phyloP scores from a whole-genome alignment of 2,888 invertebrate genomes.

The Cosmorhoe ocellata region DNA sequence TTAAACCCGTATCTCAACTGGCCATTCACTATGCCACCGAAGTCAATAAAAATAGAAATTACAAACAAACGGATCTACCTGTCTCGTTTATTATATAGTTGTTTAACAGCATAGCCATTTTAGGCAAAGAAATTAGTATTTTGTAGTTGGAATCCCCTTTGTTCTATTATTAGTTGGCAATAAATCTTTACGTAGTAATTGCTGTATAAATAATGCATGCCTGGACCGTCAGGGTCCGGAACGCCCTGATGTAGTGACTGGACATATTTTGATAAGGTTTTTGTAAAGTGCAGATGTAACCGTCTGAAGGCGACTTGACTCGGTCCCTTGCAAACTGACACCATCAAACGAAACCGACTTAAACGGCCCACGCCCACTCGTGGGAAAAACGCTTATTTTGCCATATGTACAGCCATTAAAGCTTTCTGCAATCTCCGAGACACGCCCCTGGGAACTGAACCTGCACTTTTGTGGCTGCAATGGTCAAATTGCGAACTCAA shows the following conservation, averaged over 20 bases:
- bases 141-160: conserved; percentile 9
- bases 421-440: conserved; percentile 47
- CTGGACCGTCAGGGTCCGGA: background rate
- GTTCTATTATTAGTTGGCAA: conserved; percentile 7
- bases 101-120: conserved; percentile 5
- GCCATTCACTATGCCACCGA: too few species aligned
- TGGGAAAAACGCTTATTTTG: conserved; percentile 15
- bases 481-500: background rate
- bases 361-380: conserved; percentile 19
- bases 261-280: conserved; percentile 4
- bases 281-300: background rate
- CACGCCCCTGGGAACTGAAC: conserved; percentile 50
- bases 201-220: conserved; percentile 16
- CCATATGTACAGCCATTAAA: conserved; percentile 32
- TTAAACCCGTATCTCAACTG: too few species aligned
- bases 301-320: too few species aligned
- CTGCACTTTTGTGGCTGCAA: conserved; percentile 21
- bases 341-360: conserved; percentile 12
- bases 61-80: conserved; percentile 1
- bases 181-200: conserved; percentile 18
- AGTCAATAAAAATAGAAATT: background rate
- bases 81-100: background rate
- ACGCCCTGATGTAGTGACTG: conserved; percentile 9
- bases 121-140: conserved; percentile 20
- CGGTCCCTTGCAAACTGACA: conserved; percentile 3